A percentile compares a stretch with the other conserved stretches of the same genome.
Evolutionary conservation across 1,140 invertebrate species (phyloP).

Genomic region (Conus ventricosus): DNA sequence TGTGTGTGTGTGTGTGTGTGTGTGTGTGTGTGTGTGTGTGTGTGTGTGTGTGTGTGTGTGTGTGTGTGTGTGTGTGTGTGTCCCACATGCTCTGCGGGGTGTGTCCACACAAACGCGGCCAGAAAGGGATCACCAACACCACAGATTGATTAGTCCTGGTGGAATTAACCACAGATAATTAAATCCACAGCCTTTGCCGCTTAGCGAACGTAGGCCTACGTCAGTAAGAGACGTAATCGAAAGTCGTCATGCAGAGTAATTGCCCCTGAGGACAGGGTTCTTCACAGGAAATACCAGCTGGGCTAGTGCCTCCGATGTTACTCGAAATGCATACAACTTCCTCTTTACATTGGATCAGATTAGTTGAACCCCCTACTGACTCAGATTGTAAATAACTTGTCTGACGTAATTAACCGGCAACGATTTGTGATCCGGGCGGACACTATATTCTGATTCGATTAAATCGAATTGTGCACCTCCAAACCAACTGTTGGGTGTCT

Average conservation of each 20-base stretch:
- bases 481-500: too few relatives aligned
- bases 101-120: slow-evolving; percentile 4
- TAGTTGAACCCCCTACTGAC: too few relatives aligned
- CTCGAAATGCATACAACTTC: too few relatives aligned
- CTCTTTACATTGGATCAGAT: too few relatives aligned
- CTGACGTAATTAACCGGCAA: not conserved
- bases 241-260: slow-evolving; percentile 26
- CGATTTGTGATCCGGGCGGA: too few relatives aligned
- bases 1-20: too few relatives aligned
- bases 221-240: slow-evolving; percentile 16
- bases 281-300: too few relatives aligned
- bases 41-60: too few relatives aligned
- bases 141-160: slow-evolving; percentile 20
- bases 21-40: too few relatives aligned
- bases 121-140: slow-evolving; percentile 12
- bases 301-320: too few relatives aligned
- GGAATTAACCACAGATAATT: slow-evolving; percentile 26
- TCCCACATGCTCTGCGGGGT: slow-evolving; percentile 27
- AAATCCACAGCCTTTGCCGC: slow-evolving; percentile 22
- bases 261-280: not conserved
- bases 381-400: not conserved
- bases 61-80: too few relatives aligned
- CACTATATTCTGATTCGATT: not conserved
- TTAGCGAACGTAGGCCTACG: not conserved
- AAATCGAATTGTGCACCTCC: too few relatives aligned